These are phyloP conservation scores for Drymonia ruficornis DNA, from an alignment of 2,888 invertebrate species.

Conservation along the genomic window DNA sequence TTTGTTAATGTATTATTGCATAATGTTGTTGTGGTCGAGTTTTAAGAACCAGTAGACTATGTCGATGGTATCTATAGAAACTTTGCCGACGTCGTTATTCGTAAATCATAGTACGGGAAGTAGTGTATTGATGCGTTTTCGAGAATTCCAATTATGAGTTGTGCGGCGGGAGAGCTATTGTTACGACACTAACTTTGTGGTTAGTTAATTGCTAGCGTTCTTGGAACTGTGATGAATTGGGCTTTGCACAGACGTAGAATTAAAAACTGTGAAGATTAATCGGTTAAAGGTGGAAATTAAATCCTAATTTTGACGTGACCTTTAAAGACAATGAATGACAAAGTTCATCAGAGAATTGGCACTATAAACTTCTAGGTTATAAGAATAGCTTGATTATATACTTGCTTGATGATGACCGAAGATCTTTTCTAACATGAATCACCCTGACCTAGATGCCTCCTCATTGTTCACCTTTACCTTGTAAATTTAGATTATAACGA, in stretches of 20 bases:
- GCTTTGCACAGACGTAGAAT: slow-evolving; percentile 17
- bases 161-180: slow-evolving; percentile 47
- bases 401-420: neutral
- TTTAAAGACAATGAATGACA: neutral
- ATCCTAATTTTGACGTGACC: neutral
- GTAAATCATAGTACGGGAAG: slow-evolving; percentile 53
- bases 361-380: neutral
- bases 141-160: slow-evolving; percentile 58
- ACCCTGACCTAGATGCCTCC: neutral
- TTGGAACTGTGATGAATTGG: slow-evolving; percentile 44
- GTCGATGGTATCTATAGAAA: slow-evolving; percentile 66
- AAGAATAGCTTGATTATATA: neutral
- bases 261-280: slow-evolving; percentile 13
- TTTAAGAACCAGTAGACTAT: slow-evolving; percentile 32
- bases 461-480: slow-evolving; percentile 3
- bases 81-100: slow-evolving; percentile 57
- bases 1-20: neutral
- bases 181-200: slow-evolving; percentile 45
- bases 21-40: slow-evolving; percentile 17
- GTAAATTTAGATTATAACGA: neutral
- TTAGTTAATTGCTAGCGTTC: slow-evolving; percentile 49
- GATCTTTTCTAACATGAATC: neutral
- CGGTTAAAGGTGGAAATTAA: neutral
- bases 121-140: slow-evolving; percentile 47
- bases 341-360: neutral